Base-by-base conservation (phyloP, 35 echinoderm and acorn worm genomes). In the Acanthaster planci region DNA sequence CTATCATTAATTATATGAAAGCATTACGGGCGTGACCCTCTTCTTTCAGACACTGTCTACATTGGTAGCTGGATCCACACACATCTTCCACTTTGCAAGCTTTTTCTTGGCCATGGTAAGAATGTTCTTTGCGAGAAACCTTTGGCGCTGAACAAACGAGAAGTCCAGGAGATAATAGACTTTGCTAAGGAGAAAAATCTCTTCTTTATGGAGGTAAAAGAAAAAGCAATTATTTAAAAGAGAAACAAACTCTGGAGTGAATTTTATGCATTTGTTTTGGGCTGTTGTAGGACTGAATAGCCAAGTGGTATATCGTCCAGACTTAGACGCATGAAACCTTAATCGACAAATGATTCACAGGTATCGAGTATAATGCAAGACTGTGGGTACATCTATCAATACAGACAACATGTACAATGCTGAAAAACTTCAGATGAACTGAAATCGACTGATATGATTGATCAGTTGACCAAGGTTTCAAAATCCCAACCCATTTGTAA, bases 141-240 rank as follows among this genome's bases (percentile, higher is more conserved):
- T 1, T 27, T 89, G 36, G 90, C 53, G 37, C 14, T 97, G 57
- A 89, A 86, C 82, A 79, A 77, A 8, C 80, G 86, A 60, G 77
- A 92, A 52, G 78, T 87, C 26, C 80, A 67, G 51, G 86, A 92
- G 78, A 85, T 97, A 40, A 64, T 89, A 19, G 83, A 88, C n/a
- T 67, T 89, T 42, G 94, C 94, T n/a, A 97, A 92, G 56, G 87
- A 97, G 35, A 90, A 86, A 51, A 76, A 87, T 76, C 12, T 92
- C 16, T 97, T 92, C 75, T 92, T 89, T 58, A 97, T 97, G 94
- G 94, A 97, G 90, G 94, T 97, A 77, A 57, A 81, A n/a, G 56
- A 59, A 18, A 59, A 21, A 59, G 56, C 17, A n/a, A 59, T n/a
- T 59, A 26, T 26, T 59, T 10, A 17, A 59, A 7, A 8, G 22